phyloP scores from a whole-genome alignment of 1,140 invertebrate species.

The Leptinotarsa undecemlineata region DNA sequence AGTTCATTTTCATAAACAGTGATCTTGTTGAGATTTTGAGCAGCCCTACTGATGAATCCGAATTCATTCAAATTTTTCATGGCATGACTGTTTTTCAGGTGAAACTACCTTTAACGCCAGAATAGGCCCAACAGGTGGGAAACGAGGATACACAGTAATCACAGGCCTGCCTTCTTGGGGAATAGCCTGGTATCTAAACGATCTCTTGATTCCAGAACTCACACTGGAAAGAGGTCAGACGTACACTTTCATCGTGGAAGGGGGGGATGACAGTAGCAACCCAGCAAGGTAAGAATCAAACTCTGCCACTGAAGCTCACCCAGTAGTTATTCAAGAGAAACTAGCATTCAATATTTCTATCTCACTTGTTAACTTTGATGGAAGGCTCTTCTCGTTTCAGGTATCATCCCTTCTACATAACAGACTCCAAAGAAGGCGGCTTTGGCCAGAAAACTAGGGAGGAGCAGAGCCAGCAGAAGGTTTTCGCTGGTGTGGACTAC shows the following conservation, averaged over 20 bases:
- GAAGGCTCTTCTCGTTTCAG: slow-evolving; percentile 52
- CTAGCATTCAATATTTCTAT: too few relatives aligned
- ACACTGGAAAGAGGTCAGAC: slow-evolving; percentile 86
- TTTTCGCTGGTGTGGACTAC: slow-evolving; percentile 81
- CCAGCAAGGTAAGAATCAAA: slow-evolving; percentile 62
- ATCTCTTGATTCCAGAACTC: slow-evolving; percentile 85
- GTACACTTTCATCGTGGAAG: slow-evolving; percentile 86
- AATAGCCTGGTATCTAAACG: slow-evolving; percentile 94
- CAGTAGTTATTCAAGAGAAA: too few relatives aligned
- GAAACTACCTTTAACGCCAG: slow-evolving; percentile 70
- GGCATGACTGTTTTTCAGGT: slow-evolving; percentile 29
- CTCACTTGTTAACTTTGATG: not conserved
- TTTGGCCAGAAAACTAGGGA: slow-evolving; percentile 74
- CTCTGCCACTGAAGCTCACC: too few relatives aligned
- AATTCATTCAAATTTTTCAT: too few relatives aligned
- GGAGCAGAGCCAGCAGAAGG: slow-evolving; percentile 63
- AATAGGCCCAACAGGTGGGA: slow-evolving; percentile 83
- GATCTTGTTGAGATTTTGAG: too few relatives aligned
- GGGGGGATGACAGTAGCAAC: slow-evolving; percentile 71
- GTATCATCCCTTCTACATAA: slow-evolving; percentile 95
- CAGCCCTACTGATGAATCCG: too few relatives aligned
- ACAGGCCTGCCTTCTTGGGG: slow-evolving; percentile 84
- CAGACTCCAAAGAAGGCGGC: slow-evolving; percentile 81
- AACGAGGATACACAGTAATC: slow-evolving; percentile 77
- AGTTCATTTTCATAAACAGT: too few relatives aligned